phyloP scores from a whole-genome alignment of 2,888 invertebrate genomes.

The Mantis religiosa region DNA sequence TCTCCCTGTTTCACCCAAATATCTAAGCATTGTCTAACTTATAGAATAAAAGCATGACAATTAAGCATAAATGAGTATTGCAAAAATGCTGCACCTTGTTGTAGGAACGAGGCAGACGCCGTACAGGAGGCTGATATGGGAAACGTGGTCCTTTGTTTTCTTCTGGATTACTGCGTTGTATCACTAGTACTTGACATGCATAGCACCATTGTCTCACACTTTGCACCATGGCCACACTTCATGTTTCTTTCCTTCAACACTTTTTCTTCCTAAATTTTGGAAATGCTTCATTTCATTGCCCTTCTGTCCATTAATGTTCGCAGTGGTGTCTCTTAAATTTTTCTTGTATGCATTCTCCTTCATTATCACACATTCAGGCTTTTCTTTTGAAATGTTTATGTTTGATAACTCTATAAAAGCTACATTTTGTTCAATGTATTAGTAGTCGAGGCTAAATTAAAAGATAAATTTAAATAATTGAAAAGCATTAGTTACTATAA shows the following conservation, averaged over 20 bases:
- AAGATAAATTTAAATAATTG: not conserved
- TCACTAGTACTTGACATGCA: slow-evolving; percentile 37
- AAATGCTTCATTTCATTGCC: not conserved
- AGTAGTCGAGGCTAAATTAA: not conserved
- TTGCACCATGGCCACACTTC: slow-evolving; percentile 15
- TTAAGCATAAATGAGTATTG: not conserved
- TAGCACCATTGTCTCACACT: slow-evolving; percentile 35
- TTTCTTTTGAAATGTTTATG: not conserved
- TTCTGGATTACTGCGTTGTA: not conserved
- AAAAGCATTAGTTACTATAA: not conserved
- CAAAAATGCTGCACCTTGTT: slow-evolving; percentile 36
- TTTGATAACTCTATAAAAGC: not conserved
- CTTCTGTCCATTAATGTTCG: not conserved
- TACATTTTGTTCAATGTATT: not conserved
- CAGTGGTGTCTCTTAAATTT: not conserved
- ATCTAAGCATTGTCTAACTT: too few relatives aligned
- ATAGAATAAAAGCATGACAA: not conserved
- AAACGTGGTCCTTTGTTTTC: slow-evolving; percentile 36
- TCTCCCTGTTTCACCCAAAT: too few relatives aligned
- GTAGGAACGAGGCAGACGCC: slow-evolving; percentile 43
- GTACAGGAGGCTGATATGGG: slow-evolving; percentile 42
- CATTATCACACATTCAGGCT: not conserved
- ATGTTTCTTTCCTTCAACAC: not conserved
- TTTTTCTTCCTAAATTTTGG: not conserved
- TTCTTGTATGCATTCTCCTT: not conserved